A percentile compares a stretch with the other conserved stretches of the same genome.
Conservation (phyloP, 2,888 invertebrate species). For the Drosophila macrospina region DNA sequence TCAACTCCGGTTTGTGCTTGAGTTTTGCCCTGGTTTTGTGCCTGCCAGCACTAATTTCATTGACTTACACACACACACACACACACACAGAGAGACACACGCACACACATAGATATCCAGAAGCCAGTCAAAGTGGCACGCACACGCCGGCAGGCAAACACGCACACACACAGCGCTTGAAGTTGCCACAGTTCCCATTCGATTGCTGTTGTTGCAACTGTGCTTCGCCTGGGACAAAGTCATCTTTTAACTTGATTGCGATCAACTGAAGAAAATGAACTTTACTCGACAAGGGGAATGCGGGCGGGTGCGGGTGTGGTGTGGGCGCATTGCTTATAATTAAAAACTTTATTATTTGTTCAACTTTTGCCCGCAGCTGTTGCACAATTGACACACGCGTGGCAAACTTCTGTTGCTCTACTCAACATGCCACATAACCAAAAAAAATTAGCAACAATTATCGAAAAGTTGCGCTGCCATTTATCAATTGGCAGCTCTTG, state of each 20-base stretch:
- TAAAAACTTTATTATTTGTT: constrained; percentile 80
- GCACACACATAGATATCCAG: constrained; percentile 7
- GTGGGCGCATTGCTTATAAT: constrained; percentile 73
- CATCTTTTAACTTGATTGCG: constrained; percentile 56
- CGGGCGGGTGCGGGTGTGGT: no score
- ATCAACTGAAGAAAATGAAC: constrained; percentile 53
- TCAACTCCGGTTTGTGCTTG: constrained; percentile 15
- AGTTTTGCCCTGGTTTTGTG: constrained; percentile 28
- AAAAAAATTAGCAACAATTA: constrained; percentile 70
- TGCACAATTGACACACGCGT: constrained; percentile 70
- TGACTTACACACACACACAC: constrained; percentile 57
- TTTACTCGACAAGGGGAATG: constrained; percentile 27
- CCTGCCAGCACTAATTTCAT: constrained; percentile 71
- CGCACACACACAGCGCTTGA: constrained; percentile 35
- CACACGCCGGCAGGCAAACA: constrained; percentile 40
- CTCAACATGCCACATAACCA: constrained; percentile 24
- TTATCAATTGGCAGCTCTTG: constrained; percentile 54
- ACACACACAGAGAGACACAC: constrained; percentile 14
- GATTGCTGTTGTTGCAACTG: constrained; percentile 29
- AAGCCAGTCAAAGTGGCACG: constrained; percentile 44
- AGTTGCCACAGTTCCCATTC: constrained; percentile 40
- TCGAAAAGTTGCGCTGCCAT: constrained; percentile 63
- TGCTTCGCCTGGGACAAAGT: constrained; percentile 5
- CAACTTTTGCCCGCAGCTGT: constrained; percentile 76
- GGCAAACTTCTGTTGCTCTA: constrained; percentile 26